These are phyloP conservation scores for Sebastes reedi DNA, from an alignment of 2,797 vertebrate species.

Conservation along the genomic window DNA sequence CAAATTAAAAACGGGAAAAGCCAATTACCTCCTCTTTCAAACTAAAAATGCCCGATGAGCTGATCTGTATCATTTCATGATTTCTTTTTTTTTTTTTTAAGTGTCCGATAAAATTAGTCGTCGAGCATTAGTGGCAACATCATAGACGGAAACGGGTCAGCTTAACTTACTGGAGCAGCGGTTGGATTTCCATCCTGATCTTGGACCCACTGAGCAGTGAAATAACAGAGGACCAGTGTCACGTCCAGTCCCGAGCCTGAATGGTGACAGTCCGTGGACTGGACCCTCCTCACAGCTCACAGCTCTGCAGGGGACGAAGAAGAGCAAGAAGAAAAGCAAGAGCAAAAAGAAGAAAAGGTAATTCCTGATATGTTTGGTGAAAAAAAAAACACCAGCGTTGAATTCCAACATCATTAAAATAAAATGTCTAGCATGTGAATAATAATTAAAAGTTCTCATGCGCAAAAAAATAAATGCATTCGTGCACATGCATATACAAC, in stretches of 20 bases:
- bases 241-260: constrained; percentile 26
- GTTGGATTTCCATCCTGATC: constrained; percentile 49
- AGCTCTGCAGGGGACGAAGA: constrained; percentile 45
- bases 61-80: background rate
- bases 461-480: background rate
- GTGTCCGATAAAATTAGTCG: background rate
- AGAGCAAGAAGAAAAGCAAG: background rate
- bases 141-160: background rate
- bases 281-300: constrained; percentile 11
- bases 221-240: constrained; percentile 23
- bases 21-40: background rate
- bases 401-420: background rate
- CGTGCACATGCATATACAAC: background rate
- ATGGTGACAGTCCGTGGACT: constrained; percentile 35
- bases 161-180: constrained; percentile 64
- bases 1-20: background rate
- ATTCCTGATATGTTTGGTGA: background rate
- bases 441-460: background rate
- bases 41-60: background rate
- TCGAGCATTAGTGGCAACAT: background rate
- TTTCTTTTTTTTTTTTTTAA: background rate
- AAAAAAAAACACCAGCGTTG: background rate
- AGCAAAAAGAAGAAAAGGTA: constrained; percentile 12
- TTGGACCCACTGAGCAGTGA: constrained; percentile 37
- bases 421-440: background rate